These are phyloP conservation scores for Pteronotus mesoamericanus DNA, from an alignment of 2,797 vertebrate genomes.

Conservation along the genomic window DNA sequence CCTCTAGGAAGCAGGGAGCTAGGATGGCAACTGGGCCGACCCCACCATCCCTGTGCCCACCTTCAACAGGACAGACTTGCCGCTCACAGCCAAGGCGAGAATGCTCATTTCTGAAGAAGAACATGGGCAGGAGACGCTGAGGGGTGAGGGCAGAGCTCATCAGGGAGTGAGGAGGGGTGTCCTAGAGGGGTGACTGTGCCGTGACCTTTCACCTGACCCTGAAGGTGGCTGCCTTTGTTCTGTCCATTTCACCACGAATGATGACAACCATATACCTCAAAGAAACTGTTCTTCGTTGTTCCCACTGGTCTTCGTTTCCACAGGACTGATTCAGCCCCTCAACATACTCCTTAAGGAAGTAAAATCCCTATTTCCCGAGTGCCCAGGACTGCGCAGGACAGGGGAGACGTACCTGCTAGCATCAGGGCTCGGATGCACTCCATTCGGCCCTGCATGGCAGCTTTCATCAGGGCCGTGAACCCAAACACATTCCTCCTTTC, in stretches of 20 bases:
- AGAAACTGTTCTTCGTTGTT: not conserved
- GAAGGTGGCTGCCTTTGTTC: not conserved
- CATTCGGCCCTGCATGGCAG: slow-evolving; percentile 92
- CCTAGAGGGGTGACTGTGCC: accelerated
- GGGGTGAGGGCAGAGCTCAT: not conserved
- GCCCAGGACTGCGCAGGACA: accelerated
- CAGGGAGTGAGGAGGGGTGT: not conserved
- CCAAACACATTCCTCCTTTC: slow-evolving; percentile 94
- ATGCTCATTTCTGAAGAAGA: not conserved
- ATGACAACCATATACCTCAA: not conserved
- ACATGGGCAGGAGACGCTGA: not conserved
- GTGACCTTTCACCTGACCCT: not conserved
- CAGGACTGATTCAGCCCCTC: not conserved
- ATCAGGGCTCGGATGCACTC: slow-evolving; percentile 95
- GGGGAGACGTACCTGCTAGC: slow-evolving; percentile 88
- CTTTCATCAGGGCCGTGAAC: slow-evolving; percentile 97
- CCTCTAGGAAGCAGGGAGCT: not conserved
- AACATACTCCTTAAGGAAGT: not conserved
- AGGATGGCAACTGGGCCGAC: not conserved
- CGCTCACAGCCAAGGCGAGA: not conserved
- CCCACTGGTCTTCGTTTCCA: not conserved
- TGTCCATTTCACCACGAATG: too few relatives aligned
- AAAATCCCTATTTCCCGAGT: accelerated
- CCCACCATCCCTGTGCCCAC: not conserved
- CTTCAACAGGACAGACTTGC: too few relatives aligned